Evolutionary conservation across 2,797 vertebrate genomes (phyloP).

Genomic region (Semaprochilodus insignis): DNA sequence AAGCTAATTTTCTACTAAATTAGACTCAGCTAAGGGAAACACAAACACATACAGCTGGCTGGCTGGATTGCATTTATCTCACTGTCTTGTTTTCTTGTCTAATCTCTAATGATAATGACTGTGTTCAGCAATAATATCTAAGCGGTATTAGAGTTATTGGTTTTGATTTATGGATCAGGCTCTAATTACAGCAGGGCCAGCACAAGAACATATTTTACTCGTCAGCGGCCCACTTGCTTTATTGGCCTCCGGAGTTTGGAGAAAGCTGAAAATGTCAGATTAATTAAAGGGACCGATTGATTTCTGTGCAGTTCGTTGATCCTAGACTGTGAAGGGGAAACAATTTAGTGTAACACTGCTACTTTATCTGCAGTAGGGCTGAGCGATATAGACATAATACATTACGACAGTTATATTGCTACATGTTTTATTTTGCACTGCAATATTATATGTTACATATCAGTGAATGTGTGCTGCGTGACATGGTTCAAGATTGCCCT

Average conservation of each 20-base stretch:
- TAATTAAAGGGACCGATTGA: constrained; percentile 55
- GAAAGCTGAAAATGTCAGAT: constrained; percentile 71
- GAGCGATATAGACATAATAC: constrained; percentile 33
- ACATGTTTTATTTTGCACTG: not conserved
- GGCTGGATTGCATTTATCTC: constrained; percentile 44
- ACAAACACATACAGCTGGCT: constrained; percentile 31
- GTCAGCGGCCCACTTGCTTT: constrained; percentile 44
- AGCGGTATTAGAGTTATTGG: constrained; percentile 25
- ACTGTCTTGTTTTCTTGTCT: constrained; percentile 53
- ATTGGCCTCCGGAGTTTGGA: constrained; percentile 65
- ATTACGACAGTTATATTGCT: not conserved
- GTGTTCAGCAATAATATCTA: constrained; percentile 34
- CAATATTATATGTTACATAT: too few species aligned
- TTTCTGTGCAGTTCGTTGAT: constrained; percentile 28
- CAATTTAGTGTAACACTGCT: not conserved
- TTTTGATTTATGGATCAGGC: constrained; percentile 31
- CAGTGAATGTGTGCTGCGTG: too few species aligned
- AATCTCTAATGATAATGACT: constrained; percentile 29
- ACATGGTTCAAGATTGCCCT: too few species aligned
- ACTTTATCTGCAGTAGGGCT: constrained; percentile 34
- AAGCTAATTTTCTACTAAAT: constrained; percentile 76
- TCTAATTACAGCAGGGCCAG: not conserved
- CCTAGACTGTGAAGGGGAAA: constrained; percentile 19
- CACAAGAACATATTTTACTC: not conserved
- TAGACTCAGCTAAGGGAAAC: constrained; percentile 65